phyloP scores from a whole-genome alignment of 1,140 invertebrate species.

The Drosophila mayri region DNA sequence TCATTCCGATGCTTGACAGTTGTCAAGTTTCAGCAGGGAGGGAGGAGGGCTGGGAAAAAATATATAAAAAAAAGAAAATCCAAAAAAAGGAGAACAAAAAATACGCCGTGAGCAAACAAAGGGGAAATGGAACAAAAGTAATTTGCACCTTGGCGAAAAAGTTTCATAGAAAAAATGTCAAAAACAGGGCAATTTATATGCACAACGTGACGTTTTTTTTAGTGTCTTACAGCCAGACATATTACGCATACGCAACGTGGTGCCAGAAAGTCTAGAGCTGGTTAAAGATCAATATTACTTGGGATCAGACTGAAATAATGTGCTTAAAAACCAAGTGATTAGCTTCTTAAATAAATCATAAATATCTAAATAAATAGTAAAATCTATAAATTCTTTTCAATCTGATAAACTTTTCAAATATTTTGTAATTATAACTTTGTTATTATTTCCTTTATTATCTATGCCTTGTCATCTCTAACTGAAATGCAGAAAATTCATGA shows the following conservation, averaged over 20 bases:
- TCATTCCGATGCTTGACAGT: constrained; percentile 70
- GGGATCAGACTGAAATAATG: too few relatives aligned
- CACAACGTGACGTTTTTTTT: constrained; percentile 50
- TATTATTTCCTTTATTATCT: constrained; percentile 4
- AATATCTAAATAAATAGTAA: background rate
- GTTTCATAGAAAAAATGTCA: constrained; percentile 24
- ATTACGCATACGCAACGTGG: constrained; percentile 59
- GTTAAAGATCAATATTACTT: background rate
- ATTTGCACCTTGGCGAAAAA: constrained; percentile 65
- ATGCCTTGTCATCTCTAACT: background rate
- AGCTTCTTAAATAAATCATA: too few relatives aligned
- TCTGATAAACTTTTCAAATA: too few relatives aligned
- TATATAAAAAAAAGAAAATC: constrained; percentile 5
- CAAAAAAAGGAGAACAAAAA: background rate
- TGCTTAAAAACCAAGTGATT: background rate
- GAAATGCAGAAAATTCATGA: constrained; percentile 3
- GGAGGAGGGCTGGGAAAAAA: background rate
- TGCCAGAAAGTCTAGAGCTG: background rate
- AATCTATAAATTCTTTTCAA: background rate
- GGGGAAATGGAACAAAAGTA: constrained; percentile 74
- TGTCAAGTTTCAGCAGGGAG: constrained; percentile 43
- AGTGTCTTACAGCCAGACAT: constrained; percentile 10
- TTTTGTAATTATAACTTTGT: background rate
- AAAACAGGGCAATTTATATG: constrained; percentile 84
- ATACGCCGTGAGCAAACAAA: constrained; percentile 22